These are phyloP conservation scores for Clarias laeviceps DNA, from an alignment of 2,797 vertebrate genomes.

Conservation along the genomic window DNA sequence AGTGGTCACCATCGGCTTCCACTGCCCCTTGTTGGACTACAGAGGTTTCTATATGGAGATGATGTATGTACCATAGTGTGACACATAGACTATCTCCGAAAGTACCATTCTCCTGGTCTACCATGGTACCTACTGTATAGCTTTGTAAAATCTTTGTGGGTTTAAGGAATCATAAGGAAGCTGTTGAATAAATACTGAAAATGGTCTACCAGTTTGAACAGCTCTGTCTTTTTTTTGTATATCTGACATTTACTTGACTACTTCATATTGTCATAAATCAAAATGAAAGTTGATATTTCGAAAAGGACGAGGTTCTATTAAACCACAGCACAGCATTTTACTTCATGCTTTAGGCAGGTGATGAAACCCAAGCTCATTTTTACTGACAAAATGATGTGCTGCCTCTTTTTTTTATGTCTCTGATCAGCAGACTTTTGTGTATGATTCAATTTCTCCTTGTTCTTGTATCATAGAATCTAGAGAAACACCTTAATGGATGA, in stretches of 20 bases:
- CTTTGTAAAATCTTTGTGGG: no score
- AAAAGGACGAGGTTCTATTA: background rate
- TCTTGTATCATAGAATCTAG: background rate
- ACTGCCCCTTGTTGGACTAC: no score
- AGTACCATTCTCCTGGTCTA: no score
- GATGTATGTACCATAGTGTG: no score
- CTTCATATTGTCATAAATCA: background rate
- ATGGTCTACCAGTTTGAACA: background rate
- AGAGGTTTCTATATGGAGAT: no score
- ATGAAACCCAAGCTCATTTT: background rate
- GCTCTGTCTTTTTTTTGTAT: background rate
- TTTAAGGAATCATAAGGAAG: background rate
- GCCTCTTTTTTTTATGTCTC: background rate
- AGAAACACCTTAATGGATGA: background rate
- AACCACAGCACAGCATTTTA: background rate
- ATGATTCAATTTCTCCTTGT: background rate
- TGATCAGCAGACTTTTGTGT: background rate
- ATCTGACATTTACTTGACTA: background rate
- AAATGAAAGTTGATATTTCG: background rate
- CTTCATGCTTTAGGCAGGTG: slow-evolving; percentile 2
- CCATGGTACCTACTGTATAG: no score
- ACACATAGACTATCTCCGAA: no score
- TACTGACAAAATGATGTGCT: slow-evolving; percentile 1
- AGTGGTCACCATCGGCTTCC: no score
- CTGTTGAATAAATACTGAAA: background rate